Evolutionary conservation across 2,113 vertebrate species (phyloP).

Genomic region (Catharus fuscescens): DNA sequence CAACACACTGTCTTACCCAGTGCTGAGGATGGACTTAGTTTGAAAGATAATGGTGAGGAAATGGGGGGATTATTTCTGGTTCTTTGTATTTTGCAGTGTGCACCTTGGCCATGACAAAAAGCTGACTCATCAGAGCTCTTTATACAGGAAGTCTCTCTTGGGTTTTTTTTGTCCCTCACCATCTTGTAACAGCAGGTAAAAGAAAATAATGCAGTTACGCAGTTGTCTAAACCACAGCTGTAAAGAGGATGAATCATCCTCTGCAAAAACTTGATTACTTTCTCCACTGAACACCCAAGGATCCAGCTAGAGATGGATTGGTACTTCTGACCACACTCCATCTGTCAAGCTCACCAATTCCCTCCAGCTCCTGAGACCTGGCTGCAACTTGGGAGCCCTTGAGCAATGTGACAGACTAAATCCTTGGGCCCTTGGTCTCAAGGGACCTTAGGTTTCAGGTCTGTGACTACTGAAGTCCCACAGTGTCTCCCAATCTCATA

Average conservation of each 20-base stretch:
- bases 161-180: not conserved
- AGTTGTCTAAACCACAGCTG: not conserved
- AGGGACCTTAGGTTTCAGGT: not conserved
- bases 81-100: not conserved
- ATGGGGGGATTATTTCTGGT: not conserved
- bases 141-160: not conserved
- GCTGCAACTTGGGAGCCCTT: not conserved
- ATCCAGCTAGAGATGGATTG: not conserved
- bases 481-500: not conserved
- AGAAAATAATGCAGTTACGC: not conserved
- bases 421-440: not conserved
- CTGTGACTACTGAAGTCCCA: not conserved
- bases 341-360: not conserved
- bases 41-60: not conserved
- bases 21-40: not conserved
- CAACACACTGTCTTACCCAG: accelerated
- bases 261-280: not conserved
- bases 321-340: not conserved
- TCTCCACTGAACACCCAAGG: not conserved
- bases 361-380: not conserved
- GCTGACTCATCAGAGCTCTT: not conserved
- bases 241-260: not conserved
- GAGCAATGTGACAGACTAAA: not conserved
- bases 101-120: not conserved
- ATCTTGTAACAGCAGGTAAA: not conserved